phyloP scores from a whole-genome alignment of 2,113 vertebrate genomes.

The Gymnorhina tibicen region DNA sequence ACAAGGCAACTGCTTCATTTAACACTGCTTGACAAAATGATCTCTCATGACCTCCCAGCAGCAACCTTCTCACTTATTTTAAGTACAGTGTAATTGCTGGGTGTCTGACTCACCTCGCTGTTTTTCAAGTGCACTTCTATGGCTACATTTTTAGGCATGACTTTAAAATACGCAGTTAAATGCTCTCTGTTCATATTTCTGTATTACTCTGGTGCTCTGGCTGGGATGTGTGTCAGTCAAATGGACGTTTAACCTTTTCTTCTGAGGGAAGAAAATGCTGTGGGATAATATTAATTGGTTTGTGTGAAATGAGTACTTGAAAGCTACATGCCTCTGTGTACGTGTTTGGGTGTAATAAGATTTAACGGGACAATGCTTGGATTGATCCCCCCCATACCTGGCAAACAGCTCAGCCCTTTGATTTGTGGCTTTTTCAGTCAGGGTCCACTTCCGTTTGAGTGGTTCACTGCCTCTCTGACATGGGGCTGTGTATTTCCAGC shows the following conservation, averaged over 20 bases:
- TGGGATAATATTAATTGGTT: not conserved
- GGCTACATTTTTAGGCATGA: not conserved
- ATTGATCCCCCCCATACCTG: not conserved
- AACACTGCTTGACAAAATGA: constrained; percentile 22
- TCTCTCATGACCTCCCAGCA: constrained; percentile 36
- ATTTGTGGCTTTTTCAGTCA: not conserved
- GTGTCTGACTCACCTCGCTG: not conserved
- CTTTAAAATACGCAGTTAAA: constrained; percentile 8
- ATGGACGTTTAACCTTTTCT: not conserved
- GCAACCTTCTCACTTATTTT: constrained; percentile 15
- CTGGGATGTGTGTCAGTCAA: not conserved
- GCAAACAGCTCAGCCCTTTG: not conserved
- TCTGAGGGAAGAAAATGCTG: not conserved
- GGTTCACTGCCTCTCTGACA: not conserved
- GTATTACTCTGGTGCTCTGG: not conserved
- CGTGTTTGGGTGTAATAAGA: not conserved
- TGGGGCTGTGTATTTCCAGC: not conserved
- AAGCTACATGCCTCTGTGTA: not conserved
- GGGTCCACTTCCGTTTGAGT: not conserved
- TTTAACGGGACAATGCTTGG: not conserved
- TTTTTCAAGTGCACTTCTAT: constrained; percentile 22
- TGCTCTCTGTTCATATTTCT: not conserved
- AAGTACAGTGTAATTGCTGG: constrained; percentile 34
- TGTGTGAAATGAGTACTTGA: not conserved
- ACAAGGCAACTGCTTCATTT: constrained; percentile 32